phyloP scores from a whole-genome alignment of 1,140 invertebrate genomes.

The Drosophila equinoxialis region DNA sequence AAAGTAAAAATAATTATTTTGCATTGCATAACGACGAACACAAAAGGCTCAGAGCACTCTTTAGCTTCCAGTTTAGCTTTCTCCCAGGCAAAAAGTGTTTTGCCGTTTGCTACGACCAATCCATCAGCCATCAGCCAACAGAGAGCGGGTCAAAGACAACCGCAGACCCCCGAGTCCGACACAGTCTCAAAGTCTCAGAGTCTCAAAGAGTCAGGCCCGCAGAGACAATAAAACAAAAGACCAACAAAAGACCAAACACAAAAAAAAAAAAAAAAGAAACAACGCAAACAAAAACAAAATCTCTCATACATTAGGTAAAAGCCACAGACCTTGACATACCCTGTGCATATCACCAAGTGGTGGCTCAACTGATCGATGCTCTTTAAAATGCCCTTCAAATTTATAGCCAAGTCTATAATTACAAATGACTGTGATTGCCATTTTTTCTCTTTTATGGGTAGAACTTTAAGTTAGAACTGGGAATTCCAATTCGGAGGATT shows the following conservation, averaged over 20 bases:
- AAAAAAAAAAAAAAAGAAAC: slow-evolving; percentile 29
- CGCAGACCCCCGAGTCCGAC: background rate
- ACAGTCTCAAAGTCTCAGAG: background rate
- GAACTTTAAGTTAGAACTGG: no score
- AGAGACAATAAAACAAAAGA: slow-evolving; percentile 44
- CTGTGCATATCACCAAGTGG: background rate
- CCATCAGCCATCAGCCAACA: slow-evolving; percentile 38
- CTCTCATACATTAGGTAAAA: slow-evolving; percentile 8
- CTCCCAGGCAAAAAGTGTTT: slow-evolving; percentile 11
- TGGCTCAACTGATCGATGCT: background rate
- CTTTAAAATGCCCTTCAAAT: background rate
- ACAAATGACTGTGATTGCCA: no score
- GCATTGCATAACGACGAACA: slow-evolving; percentile 48
- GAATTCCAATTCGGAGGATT: no score
- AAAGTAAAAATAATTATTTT: slow-evolving; percentile 51
- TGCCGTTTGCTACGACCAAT: slow-evolving; percentile 36
- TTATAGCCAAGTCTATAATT: no score
- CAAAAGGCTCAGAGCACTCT: slow-evolving; percentile 23
- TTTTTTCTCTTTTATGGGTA: no score
- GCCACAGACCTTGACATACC: slow-evolving; percentile 5
- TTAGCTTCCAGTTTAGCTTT: slow-evolving; percentile 15
- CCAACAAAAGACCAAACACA: slow-evolving; percentile 33
- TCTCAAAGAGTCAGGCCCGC: slow-evolving; percentile 17
- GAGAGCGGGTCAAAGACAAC: slow-evolving; percentile 16
- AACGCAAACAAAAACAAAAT: slow-evolving; percentile 19